phyloP scores from a whole-genome alignment of 2,888 invertebrate species.

The Pterostichus niger region DNA sequence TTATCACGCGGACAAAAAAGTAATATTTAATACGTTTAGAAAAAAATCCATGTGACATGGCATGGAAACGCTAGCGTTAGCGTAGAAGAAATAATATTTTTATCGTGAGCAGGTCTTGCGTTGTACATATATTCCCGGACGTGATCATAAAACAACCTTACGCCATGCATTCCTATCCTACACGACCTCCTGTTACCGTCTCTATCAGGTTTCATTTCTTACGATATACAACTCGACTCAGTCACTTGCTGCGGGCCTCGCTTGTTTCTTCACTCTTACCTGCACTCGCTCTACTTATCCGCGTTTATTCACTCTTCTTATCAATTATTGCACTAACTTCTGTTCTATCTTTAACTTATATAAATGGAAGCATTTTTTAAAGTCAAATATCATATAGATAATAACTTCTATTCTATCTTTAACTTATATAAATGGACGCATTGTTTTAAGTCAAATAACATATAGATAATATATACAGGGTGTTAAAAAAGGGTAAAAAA shows the following conservation, averaged over 20 bases:
- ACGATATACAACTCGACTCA: conserved; percentile 1
- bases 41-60: conserved; percentile 53
- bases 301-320: too few relatives aligned
- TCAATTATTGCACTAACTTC: too few relatives aligned
- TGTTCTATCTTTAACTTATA: too few relatives aligned
- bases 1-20: conserved; percentile 39
- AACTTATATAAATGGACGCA: too few relatives aligned
- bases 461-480: too few relatives aligned
- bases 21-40: conserved; percentile 31
- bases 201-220: conserved; percentile 54
- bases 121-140: conserved; percentile 53
- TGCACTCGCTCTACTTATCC: too few relatives aligned
- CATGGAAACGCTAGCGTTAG: conserved; percentile 17
- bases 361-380: too few relatives aligned
- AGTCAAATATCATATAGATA: too few relatives aligned
- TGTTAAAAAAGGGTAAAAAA: too few relatives aligned
- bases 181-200: conserved; percentile 53
- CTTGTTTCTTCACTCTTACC: not conserved
- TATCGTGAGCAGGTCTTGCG: conserved; percentile 49
- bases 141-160: conserved; percentile 59
- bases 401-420: too few relatives aligned
- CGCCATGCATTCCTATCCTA: conserved; percentile 51
- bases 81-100: conserved; percentile 43
- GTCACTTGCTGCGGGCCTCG: not conserved
- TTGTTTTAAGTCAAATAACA: too few relatives aligned